These are phyloP conservation scores for Ctenodactylus gundi DNA, from an alignment of 2,113 vertebrate species.

Conservation along the genomic window DNA sequence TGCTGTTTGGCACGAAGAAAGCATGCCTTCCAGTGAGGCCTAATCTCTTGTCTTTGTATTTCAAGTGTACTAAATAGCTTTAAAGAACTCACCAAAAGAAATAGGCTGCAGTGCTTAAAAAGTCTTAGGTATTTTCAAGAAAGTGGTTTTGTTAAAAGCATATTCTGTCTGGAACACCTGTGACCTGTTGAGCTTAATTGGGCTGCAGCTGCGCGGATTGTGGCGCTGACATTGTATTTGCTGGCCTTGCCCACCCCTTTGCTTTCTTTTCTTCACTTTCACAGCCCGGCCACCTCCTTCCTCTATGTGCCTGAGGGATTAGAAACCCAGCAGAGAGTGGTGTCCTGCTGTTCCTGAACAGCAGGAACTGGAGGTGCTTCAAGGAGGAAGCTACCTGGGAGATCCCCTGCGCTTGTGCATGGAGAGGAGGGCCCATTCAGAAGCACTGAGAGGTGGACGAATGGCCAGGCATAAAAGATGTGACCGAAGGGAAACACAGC, in stretches of 20 bases:
- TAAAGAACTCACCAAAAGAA: constrained; percentile 78
- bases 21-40: constrained; percentile 57
- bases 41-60: constrained; percentile 83
- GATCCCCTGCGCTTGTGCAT: not conserved
- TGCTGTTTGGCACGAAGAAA: constrained; percentile 72
- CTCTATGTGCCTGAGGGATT: constrained; percentile 80
- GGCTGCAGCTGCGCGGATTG: constrained; percentile 84
- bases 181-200: constrained; percentile 84
- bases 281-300: constrained; percentile 64
- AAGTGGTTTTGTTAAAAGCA: constrained; percentile 81
- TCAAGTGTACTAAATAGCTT: constrained; percentile 83
- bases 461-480: constrained; percentile 14
- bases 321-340: constrained; percentile 79
- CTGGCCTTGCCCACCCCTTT: not conserved
- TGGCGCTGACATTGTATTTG: constrained; percentile 79
- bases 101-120: constrained; percentile 73
- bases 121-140: constrained; percentile 83
- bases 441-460: constrained; percentile 56
- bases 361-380: constrained; percentile 74
- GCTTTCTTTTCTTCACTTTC: constrained; percentile 62
- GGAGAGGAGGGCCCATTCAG: constrained; percentile 26
- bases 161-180: constrained; percentile 85
- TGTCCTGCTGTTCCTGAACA: constrained; percentile 79
- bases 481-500: constrained; percentile 1
- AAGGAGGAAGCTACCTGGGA: constrained; percentile 78